phyloP scores from a whole-genome alignment of 1,140 invertebrate species.

The Euura saliciscinereae region DNA sequence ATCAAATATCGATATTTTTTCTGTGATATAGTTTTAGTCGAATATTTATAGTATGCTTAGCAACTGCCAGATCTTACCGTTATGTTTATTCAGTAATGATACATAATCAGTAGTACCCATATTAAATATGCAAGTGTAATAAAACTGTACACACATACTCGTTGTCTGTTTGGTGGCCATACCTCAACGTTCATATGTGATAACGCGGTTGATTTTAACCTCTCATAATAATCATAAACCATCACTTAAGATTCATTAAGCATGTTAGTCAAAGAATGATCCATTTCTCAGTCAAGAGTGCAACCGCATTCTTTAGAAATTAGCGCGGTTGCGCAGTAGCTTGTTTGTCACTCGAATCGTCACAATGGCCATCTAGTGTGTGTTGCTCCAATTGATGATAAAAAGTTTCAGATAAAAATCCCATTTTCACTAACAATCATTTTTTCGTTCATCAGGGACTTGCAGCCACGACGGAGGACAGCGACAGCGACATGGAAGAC shows the following conservation, averaged over 20 bases:
- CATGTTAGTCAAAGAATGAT: neutral
- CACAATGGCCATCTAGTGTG: neutral
- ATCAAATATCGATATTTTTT: constrained; percentile 47
- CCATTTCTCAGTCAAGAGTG: neutral
- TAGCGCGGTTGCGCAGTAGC: neutral
- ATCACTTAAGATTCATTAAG: neutral
- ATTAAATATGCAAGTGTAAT: neutral
- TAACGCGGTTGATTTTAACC: neutral
- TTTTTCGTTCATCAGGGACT: constrained; percentile 28
- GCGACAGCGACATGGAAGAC: constrained; percentile 62
- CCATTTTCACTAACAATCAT: neutral
- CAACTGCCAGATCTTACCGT: neutral
- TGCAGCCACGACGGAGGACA: constrained; percentile 44
- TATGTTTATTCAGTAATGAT: neutral
- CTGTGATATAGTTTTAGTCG: constrained; percentile 24
- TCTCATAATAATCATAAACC: neutral
- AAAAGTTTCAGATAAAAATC: neutral
- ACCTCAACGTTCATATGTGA: neutral
- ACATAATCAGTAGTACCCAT: neutral
- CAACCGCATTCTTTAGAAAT: neutral
- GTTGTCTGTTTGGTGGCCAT: constrained; percentile 2
- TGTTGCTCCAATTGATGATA: too few relatives aligned
- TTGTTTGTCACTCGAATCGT: neutral
- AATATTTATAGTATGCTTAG: too few relatives aligned
- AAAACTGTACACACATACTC: neutral